Base-by-base conservation (phyloP, 2,113 vertebrate genomes). In the Trichechus manatus region DNA sequence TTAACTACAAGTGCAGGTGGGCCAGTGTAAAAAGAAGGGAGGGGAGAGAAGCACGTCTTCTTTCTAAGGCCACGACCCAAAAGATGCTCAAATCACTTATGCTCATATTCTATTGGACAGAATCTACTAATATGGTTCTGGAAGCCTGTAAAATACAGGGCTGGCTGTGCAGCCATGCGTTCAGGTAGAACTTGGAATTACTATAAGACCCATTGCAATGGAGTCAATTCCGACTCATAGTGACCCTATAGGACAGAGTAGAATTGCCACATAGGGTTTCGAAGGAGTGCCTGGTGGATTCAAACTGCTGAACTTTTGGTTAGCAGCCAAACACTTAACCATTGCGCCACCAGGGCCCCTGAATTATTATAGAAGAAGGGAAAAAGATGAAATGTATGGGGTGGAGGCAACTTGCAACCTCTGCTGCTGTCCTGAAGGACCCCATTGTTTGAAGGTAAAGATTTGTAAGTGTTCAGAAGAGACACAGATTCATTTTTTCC, bases 381-480 rank as follows among this genome's bases (percentile, higher is more conserved):
- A 78, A 84, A 63, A 20, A 17, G 31, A 33, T 1, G 15, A 39
- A 74, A 74, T 74, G 7, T 23, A 19, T 47, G 8, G 14, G 29
- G 25, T 22, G 11, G 14, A 64, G 53, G n/a, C 33, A 77, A 23
- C 23, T 83, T 80, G 13, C 2, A 36, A 4, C 19, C 29, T 85
- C 39, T 77, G 44, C 10, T 31, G n/a, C 9, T 13, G 25, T 64
- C 17, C 42, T 94, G 64, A 44, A 94, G 42, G 96, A 4, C 31
- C 91, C 64, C 75, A 70, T 89, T 83, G 8, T 75, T 92, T 90
- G 74, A 13, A 95, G 59, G 53, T 95, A 74, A 97, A 92, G 64
- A 97, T 97, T 90, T 94, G 47, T 81, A 96, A 63, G 78, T 95
- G 39, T 95, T 97, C 59, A 83, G 74, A 98, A 98, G 9, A 97